A percentile compares a stretch with the other conserved stretches of the same genome.
These are phyloP conservation scores for Romanogobio albipinnatus DNA, from an alignment of 2,113 vertebrate genomes.

Conservation along the genomic window DNA sequence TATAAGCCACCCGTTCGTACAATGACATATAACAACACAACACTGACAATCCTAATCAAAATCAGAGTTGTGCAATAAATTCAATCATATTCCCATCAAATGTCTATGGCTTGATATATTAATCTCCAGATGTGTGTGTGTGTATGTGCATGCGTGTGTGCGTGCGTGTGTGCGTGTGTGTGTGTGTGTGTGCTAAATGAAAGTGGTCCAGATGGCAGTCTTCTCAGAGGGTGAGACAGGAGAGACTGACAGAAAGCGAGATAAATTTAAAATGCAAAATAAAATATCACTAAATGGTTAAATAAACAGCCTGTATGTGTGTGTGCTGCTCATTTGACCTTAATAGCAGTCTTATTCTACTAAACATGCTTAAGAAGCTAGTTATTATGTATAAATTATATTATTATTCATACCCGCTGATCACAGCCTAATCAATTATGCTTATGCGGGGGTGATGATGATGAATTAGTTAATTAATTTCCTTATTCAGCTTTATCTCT, in stretches of 20 bases:
- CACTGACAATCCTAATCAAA: conserved; percentile 3
- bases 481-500: conserved; percentile 3
- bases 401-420: conserved; percentile 31
- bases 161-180: conserved; percentile 28
- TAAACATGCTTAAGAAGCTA: conserved; percentile 61
- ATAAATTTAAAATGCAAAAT: background rate
- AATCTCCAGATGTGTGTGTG: conserved; percentile 49
- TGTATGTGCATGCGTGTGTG: conserved; percentile 31
- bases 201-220: conserved; percentile 53
- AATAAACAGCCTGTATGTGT: conserved; percentile 33
- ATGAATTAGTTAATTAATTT: conserved; percentile 25
- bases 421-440: conserved; percentile 44
- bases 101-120: conserved; percentile 24
- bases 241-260: background rate
- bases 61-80: conserved; percentile 12
- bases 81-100: conserved; percentile 6
- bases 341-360: conserved; percentile 61
- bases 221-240: conserved; percentile 39
- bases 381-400: conserved; percentile 55
- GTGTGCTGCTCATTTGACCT: conserved; percentile 59
- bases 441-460: conserved; percentile 7
- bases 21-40: conserved; percentile 8
- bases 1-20: background rate
- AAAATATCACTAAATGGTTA: conserved; percentile 21
- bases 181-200: conserved; percentile 26